phyloP scores from a whole-genome alignment of 2,113 vertebrate species.

The Misgurnus mizolepis region DNA sequence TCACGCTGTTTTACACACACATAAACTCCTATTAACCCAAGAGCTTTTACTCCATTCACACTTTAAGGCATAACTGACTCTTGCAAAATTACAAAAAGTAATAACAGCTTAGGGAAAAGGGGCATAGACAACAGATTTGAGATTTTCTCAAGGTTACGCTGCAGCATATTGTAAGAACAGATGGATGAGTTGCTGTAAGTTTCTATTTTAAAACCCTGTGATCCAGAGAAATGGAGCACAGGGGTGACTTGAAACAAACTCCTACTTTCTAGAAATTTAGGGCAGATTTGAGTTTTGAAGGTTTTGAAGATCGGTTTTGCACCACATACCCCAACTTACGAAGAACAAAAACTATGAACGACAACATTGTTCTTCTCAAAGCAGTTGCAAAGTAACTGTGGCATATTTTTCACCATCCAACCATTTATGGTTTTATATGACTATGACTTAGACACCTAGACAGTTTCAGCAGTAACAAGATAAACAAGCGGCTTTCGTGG shows the following conservation, averaged over 20 bases:
- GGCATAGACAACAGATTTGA: slow-evolving; percentile 12
- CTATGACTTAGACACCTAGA: too few relatives aligned
- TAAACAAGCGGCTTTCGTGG: too few relatives aligned
- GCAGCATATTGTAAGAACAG: slow-evolving; percentile 38
- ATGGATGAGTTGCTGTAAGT: slow-evolving; percentile 20
- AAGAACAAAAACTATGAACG: slow-evolving; percentile 28
- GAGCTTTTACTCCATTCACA: slow-evolving; percentile 17
- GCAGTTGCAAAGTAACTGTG: slow-evolving; percentile 34
- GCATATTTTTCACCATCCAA: neutral
- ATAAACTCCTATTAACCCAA: slow-evolving; percentile 13
- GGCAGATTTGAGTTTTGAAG: neutral
- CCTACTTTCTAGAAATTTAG: slow-evolving; percentile 32
- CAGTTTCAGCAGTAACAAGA: too few relatives aligned
- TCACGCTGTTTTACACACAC: neutral
- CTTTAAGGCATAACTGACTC: slow-evolving; percentile 7
- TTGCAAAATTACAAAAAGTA: slow-evolving; percentile 41
- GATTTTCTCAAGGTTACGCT: slow-evolving; percentile 38
- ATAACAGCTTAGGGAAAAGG: slow-evolving; percentile 29
- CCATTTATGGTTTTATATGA: too few relatives aligned
- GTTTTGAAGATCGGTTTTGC: slow-evolving; percentile 33
- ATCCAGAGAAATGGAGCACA: neutral
- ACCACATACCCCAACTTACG: slow-evolving; percentile 14
- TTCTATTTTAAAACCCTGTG: slow-evolving; percentile 36
- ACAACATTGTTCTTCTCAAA: slow-evolving; percentile 14
- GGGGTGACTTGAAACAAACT: slow-evolving; percentile 9